Base-by-base conservation (phyloP, 1,140 invertebrate species). In the Caerostris darwini region DNA sequence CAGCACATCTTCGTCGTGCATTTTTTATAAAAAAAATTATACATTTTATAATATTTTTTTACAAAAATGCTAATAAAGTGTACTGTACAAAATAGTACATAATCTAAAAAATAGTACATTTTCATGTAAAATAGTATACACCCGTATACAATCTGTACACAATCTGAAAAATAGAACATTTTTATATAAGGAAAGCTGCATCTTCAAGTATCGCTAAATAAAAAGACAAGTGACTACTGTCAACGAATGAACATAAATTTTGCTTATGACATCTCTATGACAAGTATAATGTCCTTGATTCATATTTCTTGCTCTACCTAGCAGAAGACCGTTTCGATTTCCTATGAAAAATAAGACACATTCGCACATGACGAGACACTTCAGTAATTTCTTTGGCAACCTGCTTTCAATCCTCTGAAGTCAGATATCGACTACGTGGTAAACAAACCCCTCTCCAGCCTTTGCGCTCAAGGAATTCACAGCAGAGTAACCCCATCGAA, bases 401-500 rank as follows among this genome's bases (percentile, higher is more conserved):
- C 71, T 77, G 71, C 53, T 77, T 77, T 77, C 71, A 77, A 77
- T 53, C 71, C 71, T 77, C 53, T 7, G 71, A 50, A 77, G 71
- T 77, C 71, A 77, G 71, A 77, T 77, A 77, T 77, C 71, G 71
- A 77, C 71, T 77, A 77, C 34, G 71, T 77, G 34, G 50, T 77
- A 77, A 77, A 77, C 69, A 77, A 77, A 77, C 19, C 50, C 34
- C 19, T 58, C 82, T 83, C 57, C 56, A 83, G n/a, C 53, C 53
- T 56, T 77, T 83, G 53, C 17, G 85, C 85, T 87, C 58, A 87
- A 58, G 85, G 19, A 87, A 19, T 87, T 87, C 61, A 87, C 85
- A 87, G 56, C 12, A 87, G 85, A 59, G 56, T 87, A 87, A 87
- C 56, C 58, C 85, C 58, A 87, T 85, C 82, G 57, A 90, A 90